These are phyloP conservation scores for Odontomyia ornata DNA, from an alignment of 2,888 invertebrate species.

Conservation along the genomic window DNA sequence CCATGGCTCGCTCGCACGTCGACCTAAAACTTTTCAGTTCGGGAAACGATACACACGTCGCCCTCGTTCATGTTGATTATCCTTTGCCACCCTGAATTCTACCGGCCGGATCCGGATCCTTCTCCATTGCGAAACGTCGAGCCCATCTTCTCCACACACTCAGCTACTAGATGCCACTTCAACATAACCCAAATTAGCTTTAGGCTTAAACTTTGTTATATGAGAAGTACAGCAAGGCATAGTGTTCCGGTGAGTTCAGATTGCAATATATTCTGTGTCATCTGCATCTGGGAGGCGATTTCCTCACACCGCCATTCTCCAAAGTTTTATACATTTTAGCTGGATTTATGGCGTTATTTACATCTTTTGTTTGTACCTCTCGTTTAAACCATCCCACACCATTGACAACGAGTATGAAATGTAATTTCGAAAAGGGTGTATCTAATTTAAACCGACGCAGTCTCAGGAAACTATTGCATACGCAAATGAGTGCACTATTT, in stretches of 20 bases:
- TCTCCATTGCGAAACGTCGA: not conserved
- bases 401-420: no score
- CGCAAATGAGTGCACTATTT: no score
- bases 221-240: conserved; percentile 19
- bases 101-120: not conserved
- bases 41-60: conserved; percentile 37
- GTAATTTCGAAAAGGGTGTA: no score
- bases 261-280: conserved; percentile 32
- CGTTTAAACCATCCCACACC: not conserved
- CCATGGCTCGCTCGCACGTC: conserved; percentile 46
- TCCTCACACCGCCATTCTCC: not conserved
- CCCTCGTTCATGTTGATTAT: conserved; percentile 33
- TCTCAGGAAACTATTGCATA: no score
- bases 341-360: conserved; percentile 37
- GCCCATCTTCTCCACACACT: not conserved
- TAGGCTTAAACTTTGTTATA: conserved; percentile 48
- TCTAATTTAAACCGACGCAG: no score
- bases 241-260: conserved; percentile 24
- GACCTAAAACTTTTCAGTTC: conserved; percentile 48
- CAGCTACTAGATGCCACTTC: conserved; percentile 28
- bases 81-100: conserved; percentile 5
- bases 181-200: conserved; percentile 50
- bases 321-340: conserved; percentile 10
- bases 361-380: conserved; percentile 35
- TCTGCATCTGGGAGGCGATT: conserved; percentile 8